Base-by-base conservation (phyloP, 2,888 invertebrate species). In the Nematopogon swammerdamellus region DNA sequence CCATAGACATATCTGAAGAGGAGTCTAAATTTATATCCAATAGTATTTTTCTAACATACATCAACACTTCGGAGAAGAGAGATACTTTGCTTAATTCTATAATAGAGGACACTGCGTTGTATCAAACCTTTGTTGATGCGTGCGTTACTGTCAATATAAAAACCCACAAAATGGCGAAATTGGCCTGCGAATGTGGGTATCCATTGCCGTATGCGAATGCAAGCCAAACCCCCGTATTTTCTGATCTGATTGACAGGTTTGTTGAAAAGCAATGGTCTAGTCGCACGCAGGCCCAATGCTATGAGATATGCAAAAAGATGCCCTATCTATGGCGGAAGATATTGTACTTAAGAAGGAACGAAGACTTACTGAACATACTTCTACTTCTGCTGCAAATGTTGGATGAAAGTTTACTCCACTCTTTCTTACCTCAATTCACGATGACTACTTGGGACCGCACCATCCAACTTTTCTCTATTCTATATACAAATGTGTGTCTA, bases 241-340 rank as follows among this genome's bases (percentile, higher is more conserved):
- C 81, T 1, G 70, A 82, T 30, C 60, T 85, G 44, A 86, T 86
- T 36, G 80, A 80, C 57, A 66, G 72, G 55, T 75, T 87, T 54
- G 71, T 85, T 45, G 79, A 81, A 51, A 75, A 65, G 51, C 80
- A 82, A 55, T 73, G 72, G 66, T 65, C 68, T 4, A 67, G 61
- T 53, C 66, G 74, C 51, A 70, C 72, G 0, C 64, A 68, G 36
- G 70, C 75, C 2, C 71, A 73, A 45, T 82, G 80, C 54, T 74
- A 81, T 42, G 72, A 75, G 55, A 69, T 84, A 43, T 84, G 85
- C 54, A 80, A 76, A 57, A 67, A 69, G 56, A 82, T 87, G 75
- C 87, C 87, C 45, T 84, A 81, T 57, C 70, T 87, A 60, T 86
- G 85, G 84, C 72, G 79, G 49, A 81, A 82, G 55, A 82, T 83